Evolutionary conservation across 2,113 vertebrate species (phyloP), one percentile per base, ranked within the genome.

Genomic region (Anguilla rostrata): DNA sequence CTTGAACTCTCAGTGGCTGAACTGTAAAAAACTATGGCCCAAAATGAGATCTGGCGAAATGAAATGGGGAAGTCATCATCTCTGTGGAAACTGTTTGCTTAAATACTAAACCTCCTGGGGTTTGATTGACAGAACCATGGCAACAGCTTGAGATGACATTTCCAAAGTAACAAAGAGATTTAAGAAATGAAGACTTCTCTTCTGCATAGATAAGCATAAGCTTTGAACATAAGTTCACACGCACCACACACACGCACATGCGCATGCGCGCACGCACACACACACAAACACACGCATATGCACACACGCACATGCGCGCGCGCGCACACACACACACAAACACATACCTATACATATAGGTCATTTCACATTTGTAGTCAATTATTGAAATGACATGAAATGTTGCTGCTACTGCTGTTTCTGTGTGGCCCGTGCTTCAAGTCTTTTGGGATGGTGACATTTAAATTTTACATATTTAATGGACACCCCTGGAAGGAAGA

Each of bases 391-490:
- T 63, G 39, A 40, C 39, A 82, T 63, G 43, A 86, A 88, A 86
- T 86, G 87, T 53, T 86, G 40, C 78, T 41, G 84, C 81, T 81
- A 49, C 89, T 90, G 88, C 91, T 89, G 90, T 87, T 85, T 66
- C 92, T 78, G 86, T 92, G 86, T 92, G 85, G 83, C 87, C 82
- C 78, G 80, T n/a, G 84, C 63, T 82, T 66, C 29, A 82, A 85
- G 14, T 78, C 87, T 83, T 90, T 85, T 87, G 78, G 88, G 89
- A 89, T 78, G 81, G 43, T 90, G 85, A 92, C 83, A 91, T 92
- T 93, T 93, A 91, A 91, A 89, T 84, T 56, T 87, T 94, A 92
- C 93, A 94, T 95, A 93, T 93, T 94, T 94, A 90, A 95, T 93
- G 91, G 91, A 89, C 88, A 92, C 90, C 83, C 83, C 82, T 20